phyloP scores from a whole-genome alignment of 2,113 vertebrate genomes.

The Gymnarchus niloticus region DNA sequence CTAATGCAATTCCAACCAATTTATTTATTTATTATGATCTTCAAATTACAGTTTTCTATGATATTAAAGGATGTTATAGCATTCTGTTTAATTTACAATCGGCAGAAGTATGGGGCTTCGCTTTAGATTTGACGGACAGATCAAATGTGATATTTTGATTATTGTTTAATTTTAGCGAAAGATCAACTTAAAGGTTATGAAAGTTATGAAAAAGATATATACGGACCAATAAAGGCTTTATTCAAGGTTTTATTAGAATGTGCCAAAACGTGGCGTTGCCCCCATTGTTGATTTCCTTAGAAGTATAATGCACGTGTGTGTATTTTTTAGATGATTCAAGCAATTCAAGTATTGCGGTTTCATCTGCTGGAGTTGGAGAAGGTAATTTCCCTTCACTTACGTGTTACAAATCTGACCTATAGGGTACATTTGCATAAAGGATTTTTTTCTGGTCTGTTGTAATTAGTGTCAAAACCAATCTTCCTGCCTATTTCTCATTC shows the following conservation, averaged over 20 bases:
- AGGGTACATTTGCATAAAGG: slow-evolving; percentile 82
- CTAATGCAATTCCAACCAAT: background rate
- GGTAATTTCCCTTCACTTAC: slow-evolving; percentile 64
- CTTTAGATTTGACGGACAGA: background rate
- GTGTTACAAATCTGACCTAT: slow-evolving; percentile 58
- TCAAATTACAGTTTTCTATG: background rate
- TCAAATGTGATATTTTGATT: background rate
- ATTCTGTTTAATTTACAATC: background rate
- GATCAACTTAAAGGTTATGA: background rate
- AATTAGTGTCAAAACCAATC: slow-evolving; percentile 98
- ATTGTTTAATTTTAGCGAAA: background rate
- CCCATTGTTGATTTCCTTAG: background rate
- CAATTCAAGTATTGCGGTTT: slow-evolving; percentile 95
- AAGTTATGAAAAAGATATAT: background rate
- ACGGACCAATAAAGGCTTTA: background rate
- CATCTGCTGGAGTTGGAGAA: slow-evolving; percentile 97
- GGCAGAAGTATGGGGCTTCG: background rate
- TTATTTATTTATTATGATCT: background rate
- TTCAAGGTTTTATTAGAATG: background rate
- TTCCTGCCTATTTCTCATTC: slow-evolving; percentile 78
- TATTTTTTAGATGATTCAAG: slow-evolving; percentile 82
- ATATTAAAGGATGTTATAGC: background rate
- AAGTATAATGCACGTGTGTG: background rate
- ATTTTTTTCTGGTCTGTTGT: slow-evolving; percentile 68
- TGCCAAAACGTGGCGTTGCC: background rate